Percentiles rank a stretch among this genome's conserved stretches.
Evolutionary conservation across 1,140 invertebrate genomes (phyloP).

Genomic region (Aricia agestis): DNA sequence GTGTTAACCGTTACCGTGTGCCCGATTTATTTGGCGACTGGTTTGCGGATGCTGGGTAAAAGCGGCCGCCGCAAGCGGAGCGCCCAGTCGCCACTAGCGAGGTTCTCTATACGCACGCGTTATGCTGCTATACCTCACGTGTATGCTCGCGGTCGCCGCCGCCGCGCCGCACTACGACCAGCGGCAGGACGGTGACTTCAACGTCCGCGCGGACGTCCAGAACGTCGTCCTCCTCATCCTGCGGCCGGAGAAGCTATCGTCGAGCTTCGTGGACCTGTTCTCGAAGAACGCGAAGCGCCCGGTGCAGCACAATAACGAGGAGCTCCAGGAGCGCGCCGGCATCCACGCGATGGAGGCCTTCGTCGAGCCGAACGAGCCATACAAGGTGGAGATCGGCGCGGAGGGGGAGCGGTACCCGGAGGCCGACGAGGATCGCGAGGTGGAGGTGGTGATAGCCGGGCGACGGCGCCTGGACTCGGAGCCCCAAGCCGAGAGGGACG

Average conservation of each 20-base stretch:
- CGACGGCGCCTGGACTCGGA: conserved; percentile 43
- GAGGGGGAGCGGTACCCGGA: conserved; percentile 40
- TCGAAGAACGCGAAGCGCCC: conserved; percentile 42
- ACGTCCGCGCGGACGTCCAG: conserved; percentile 79
- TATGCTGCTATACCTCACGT: conserved; percentile 47
- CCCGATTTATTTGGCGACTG: conserved; percentile 59
- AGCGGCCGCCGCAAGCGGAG: conserved; percentile 45
- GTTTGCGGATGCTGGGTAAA: conserved; percentile 60
- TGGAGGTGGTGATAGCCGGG: conserved; percentile 60
- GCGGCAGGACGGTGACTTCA: conserved; percentile 79
- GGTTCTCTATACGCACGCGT: conserved; percentile 43
- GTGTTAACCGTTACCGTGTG: conserved; percentile 68
- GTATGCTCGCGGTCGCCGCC: conserved; percentile 75
- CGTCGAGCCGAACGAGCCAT: conserved; percentile 76
- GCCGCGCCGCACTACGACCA: conserved; percentile 82
- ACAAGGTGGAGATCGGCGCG: conserved; percentile 73
- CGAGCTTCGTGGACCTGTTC: conserved; percentile 50
- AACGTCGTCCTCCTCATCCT: conserved; percentile 79
- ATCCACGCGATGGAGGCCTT: conserved; percentile 65
- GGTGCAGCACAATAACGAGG: conserved; percentile 26
- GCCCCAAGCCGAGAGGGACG: conserved; percentile 37
- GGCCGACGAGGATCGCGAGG: conserved; percentile 38
- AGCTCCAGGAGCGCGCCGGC: conserved; percentile 53
- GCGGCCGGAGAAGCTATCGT: conserved; percentile 72
- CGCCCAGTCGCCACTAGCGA: conserved; percentile 46